These are phyloP conservation scores for Ancistrus triradiatus DNA, from an alignment of 2,113 vertebrate genomes.

Conservation along the genomic window DNA sequence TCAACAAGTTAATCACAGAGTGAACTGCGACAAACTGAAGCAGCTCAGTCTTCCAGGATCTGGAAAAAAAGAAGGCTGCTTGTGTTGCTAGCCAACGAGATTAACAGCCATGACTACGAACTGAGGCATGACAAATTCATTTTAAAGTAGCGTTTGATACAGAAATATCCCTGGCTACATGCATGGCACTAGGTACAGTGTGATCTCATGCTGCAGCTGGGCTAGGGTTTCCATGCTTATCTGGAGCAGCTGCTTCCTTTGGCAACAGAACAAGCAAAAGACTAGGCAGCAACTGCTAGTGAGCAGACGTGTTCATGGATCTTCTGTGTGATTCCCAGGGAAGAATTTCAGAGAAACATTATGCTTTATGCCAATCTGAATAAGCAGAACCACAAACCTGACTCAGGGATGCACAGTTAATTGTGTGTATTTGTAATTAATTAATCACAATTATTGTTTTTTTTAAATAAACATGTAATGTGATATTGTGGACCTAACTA, in stretches of 20 bases:
- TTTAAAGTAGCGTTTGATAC: neutral
- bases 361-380: too few relatives aligned
- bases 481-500: too few relatives aligned
- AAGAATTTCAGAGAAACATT: too few relatives aligned
- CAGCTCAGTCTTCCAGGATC: neutral
- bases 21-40: neutral
- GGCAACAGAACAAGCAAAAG: constrained; percentile 2
- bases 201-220: constrained; percentile 6
- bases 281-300: neutral
- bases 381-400: too few relatives aligned
- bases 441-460: too few relatives aligned
- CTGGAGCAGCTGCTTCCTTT: constrained; percentile 12
- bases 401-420: too few relatives aligned
- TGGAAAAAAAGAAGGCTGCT: neutral
- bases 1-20: neutral
- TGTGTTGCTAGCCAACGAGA: constrained; percentile 1
- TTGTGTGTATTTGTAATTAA: too few relatives aligned
- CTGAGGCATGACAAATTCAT: constrained; percentile 5
- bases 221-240: neutral
- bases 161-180: constrained; percentile 13
- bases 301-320: too few relatives aligned
- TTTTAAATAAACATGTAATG: too few relatives aligned
- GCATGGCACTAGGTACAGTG: neutral
- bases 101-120: constrained; percentile 21
- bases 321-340: too few relatives aligned